These are phyloP conservation scores for Akabosia matsudoensis DNA, from an alignment of 1,140 invertebrate genomes.

Conservation along the genomic window DNA sequence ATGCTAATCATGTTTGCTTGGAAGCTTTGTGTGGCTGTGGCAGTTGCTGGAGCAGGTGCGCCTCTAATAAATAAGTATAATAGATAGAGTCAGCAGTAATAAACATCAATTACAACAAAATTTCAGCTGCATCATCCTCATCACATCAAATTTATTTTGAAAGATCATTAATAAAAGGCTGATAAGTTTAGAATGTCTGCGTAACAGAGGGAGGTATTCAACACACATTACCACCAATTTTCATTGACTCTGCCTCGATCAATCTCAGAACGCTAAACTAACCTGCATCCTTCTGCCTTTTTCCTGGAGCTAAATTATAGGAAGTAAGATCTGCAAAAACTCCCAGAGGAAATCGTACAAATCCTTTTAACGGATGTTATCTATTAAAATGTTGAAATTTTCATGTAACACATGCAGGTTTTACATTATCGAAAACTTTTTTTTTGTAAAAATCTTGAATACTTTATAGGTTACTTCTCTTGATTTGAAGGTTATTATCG, in stretches of 20 bases:
- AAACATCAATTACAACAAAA: background rate
- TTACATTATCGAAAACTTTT: no score
- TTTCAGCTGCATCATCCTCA: background rate
- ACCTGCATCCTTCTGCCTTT: no score
- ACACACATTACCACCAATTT: background rate
- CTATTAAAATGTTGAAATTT: no score
- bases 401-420: no score
- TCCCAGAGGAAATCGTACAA: no score
- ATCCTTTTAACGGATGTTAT: no score
- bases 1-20: conserved; percentile 16
- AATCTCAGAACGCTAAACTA: no score
- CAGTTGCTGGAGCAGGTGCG: background rate
- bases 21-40: background rate
- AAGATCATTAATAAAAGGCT: background rate
- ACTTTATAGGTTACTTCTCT: no score
- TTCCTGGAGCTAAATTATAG: no score
- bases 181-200: background rate
- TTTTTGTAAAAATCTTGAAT: no score
- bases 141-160: background rate
- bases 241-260: background rate
- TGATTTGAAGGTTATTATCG: no score
- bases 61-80: background rate
- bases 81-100: background rate
- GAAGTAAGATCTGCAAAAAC: no score
- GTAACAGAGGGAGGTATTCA: conserved; percentile 5